Base-by-base conservation (phyloP, 2,888 invertebrate species). In the Acanthoscelides obtectus region DNA sequence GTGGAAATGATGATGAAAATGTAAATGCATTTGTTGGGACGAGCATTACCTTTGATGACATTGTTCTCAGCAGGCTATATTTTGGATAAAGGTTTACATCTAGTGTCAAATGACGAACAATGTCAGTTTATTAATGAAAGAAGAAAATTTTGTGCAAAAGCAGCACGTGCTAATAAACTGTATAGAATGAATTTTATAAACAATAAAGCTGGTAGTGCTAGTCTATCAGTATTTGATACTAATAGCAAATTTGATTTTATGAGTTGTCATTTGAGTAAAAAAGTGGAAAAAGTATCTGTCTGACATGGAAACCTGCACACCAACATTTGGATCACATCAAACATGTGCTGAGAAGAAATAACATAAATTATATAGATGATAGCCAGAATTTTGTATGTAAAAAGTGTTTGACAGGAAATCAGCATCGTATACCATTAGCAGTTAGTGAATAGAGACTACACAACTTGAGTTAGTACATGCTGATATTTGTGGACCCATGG, bases 401-500 rank as follows among this genome's bases (percentile, higher is more conserved):
- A 70, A n/a, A 72, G 64, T 75, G 73, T 68, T 64, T 73, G 22
- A 22, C 71, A 17, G 72, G 75, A 22, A 75, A 75, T 67, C 73
- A 75, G 67, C 69, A 72, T n/a, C 69, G 69, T 64, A 8, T 73
- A 8, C 69, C 73, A 25, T 72, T 72, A 67, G 22, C 63, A 27
- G 22, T 64, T 21, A 75, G 71, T 70, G 63, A 68, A 20, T 69
- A 68, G 22, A 74, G 70, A 19, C 69, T 64, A 45, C 71, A 70
- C 64, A 12, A 69, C 64, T 21, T 20, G 72, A 74, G 22, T 65
- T 75, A 21, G 25, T 76, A 3, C 75, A 75, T 74, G 71, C 64
- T 20, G 75, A 75, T 69, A 8, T 74, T 21, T 72, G 73, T 64
- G 76, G 74, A 6, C 76, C 75, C 6, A 73, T 75, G 71, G 75